Evolutionary conservation across 2,113 vertebrate species (phyloP).

Genomic region (Neolamprologus sp.): DNA sequence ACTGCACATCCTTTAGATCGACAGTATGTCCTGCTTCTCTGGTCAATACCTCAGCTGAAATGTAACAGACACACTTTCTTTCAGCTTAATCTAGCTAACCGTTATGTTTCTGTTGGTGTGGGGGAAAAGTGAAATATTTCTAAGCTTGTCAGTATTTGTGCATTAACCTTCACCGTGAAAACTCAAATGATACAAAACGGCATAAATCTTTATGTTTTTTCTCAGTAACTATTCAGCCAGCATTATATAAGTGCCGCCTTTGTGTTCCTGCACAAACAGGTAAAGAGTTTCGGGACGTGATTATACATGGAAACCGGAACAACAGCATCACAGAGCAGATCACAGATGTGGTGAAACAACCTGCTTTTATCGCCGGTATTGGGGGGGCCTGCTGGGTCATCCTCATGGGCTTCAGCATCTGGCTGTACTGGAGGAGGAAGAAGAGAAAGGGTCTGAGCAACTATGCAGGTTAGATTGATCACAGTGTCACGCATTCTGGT

Average conservation of each 20-base stretch:
- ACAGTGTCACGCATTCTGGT: not conserved
- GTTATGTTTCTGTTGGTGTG: not conserved
- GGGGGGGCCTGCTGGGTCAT: slow-evolving; percentile 99
- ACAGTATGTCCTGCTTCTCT: not conserved
- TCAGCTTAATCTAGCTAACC: not conserved
- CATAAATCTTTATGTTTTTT: not conserved
- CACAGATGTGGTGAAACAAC: slow-evolving; percentile 98
- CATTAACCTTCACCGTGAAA: slow-evolving; percentile 1
- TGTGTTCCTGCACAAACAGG: slow-evolving; percentile 44
- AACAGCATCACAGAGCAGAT: slow-evolving; percentile 99
- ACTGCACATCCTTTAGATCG: slow-evolving; percentile 20
- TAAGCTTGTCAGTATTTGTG: not conserved
- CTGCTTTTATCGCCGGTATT: slow-evolving; percentile 96
- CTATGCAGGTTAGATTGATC: slow-evolving; percentile 85
- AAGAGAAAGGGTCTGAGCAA: slow-evolving; percentile 99
- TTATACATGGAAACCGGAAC: slow-evolving; percentile 89
- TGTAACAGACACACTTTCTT: slow-evolving; percentile 9
- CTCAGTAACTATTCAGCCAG: not conserved
- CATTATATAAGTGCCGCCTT: not conserved
- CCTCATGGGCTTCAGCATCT: slow-evolving; percentile 99
- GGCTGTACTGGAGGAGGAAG: slow-evolving; percentile 98
- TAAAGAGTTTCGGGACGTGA: slow-evolving; percentile 82
- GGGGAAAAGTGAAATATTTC: not conserved
- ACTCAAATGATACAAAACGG: not conserved
- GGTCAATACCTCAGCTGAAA: slow-evolving; percentile 30